A percentile compares a stretch with the other conserved stretches of the same genome.
phyloP scores from a whole-genome alignment of 2,113 vertebrate genomes.

The Lasiurus borealis region DNA sequence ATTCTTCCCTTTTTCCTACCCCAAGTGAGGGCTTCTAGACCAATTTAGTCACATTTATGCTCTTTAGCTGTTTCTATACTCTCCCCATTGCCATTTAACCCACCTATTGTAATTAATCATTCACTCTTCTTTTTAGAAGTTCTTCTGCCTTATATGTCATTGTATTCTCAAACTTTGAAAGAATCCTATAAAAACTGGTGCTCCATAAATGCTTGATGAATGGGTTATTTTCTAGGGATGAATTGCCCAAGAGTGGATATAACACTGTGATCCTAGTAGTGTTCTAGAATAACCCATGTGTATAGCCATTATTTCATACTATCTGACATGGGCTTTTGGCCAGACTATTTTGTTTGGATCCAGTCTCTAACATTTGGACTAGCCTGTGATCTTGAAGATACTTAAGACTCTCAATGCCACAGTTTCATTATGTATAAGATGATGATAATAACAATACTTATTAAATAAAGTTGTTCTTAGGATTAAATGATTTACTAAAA shows the following conservation, averaged over 20 bases:
- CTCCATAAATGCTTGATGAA: not conserved
- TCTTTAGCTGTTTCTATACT: not conserved
- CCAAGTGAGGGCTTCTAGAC: not conserved
- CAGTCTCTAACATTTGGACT: not conserved
- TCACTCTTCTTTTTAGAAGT: not conserved
- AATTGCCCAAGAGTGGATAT: not conserved
- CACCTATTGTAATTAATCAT: not conserved
- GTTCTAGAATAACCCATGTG: not conserved
- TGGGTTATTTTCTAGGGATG: not conserved
- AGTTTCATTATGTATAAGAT: not conserved
- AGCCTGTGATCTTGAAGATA: not conserved
- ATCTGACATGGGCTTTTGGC: not conserved
- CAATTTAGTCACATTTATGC: not conserved
- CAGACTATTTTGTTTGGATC: not conserved
- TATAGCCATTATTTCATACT: not conserved
- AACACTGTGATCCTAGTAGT: not conserved
- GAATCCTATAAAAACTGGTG: not conserved
- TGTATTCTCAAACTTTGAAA: not conserved
- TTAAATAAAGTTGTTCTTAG: not conserved
- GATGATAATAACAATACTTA: not conserved
- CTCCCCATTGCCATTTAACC: not conserved
- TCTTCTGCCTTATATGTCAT: not conserved
- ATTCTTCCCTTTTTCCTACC: not conserved
- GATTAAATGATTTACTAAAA: conserved; percentile 21
- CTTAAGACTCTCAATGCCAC: not conserved